Conservation (phyloP, 2,113 vertebrate species). For the Myotis brandtii region DNA sequence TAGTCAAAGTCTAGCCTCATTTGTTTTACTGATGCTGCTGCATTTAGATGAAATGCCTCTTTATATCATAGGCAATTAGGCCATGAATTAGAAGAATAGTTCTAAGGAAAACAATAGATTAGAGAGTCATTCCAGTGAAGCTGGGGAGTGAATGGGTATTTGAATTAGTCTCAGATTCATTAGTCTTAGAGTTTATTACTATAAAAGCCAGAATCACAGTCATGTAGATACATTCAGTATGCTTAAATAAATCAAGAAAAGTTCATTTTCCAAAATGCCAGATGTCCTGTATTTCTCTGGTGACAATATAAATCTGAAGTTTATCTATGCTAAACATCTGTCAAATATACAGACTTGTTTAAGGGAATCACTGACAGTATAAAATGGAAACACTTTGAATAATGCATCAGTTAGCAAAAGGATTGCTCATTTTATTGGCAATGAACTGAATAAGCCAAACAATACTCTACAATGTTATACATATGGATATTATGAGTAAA, state of each 20-base stretch:
- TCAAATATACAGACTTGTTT: constrained; percentile 59
- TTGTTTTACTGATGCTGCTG: constrained; percentile 72
- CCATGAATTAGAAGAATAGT: constrained; percentile 70
- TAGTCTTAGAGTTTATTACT: constrained; percentile 54
- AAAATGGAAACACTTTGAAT: constrained; percentile 23
- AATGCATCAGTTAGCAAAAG: not conserved
- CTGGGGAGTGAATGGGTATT: constrained; percentile 59
- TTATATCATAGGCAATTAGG: constrained; percentile 74
- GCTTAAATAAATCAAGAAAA: constrained; percentile 74
- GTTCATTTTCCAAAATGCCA: constrained; percentile 67
- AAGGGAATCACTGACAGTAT: constrained; percentile 37
- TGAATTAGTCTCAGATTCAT: constrained; percentile 63
- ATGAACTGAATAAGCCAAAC: not conserved
- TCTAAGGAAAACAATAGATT: constrained; percentile 63
- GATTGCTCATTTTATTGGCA: constrained; percentile 7
- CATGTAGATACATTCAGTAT: constrained; percentile 68
- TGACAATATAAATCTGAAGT: constrained; percentile 67
- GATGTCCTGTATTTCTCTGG: constrained; percentile 64
- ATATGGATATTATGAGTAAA: not conserved
- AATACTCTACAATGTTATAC: not conserved
- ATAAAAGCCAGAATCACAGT: constrained; percentile 33
- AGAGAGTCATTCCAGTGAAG: constrained; percentile 55
- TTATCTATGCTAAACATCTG: constrained; percentile 67
- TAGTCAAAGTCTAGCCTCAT: constrained; percentile 68
- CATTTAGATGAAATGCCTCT: constrained; percentile 72